Base-by-base conservation (phyloP, 2,888 invertebrate genomes). In the Aplocera efformata region DNA sequence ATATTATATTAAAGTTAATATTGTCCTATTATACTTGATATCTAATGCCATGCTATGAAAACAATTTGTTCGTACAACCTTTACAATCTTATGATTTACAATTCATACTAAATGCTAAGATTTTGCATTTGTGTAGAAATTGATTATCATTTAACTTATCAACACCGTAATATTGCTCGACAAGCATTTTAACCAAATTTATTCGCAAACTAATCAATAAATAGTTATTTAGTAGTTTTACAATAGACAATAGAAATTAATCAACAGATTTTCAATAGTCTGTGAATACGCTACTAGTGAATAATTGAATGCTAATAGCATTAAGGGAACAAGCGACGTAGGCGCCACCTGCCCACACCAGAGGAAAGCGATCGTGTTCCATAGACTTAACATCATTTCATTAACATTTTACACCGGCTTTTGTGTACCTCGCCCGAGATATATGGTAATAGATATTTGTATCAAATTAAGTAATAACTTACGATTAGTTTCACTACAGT, bases 281-380 rank as follows among this genome's bases (percentile, higher is more conserved):
- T 36, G 23, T 36, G 10, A 35, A 32, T 23, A 34, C 28, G 28
- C 20, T 41, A 41, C 23, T 33, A 23, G 26, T 17, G 9, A 36
- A 35, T 33, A 44, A 40, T 45, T 45, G 32, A 45, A 45, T 45
- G 36, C 45, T 45, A 40, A 45, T 40, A 45, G 40, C 45, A 45
- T 45, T 45, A 45, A 32, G 26, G 17, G 36, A 41, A 45, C 45
- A 41, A 41, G 60, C 57, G 53, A 56, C 55, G 64, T 64, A 63
- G 71, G 72, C 72, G 72, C 70, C 72, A 71, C 67, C 73, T 71
- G 67, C 73, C 73, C 71, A 72, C 72, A 63, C 62, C 50, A 53
- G 46, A 27, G 46, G 46, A 43, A 58, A 62, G 58, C 49, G 60
- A 53, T 63, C 65, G 39, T 65, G 66, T 65, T 51, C 55, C 54